Evolutionary conservation across 2,888 invertebrate species (phyloP), one percentile per base, ranked within the genome.

Genomic region (Folsomia manolachei): DNA sequence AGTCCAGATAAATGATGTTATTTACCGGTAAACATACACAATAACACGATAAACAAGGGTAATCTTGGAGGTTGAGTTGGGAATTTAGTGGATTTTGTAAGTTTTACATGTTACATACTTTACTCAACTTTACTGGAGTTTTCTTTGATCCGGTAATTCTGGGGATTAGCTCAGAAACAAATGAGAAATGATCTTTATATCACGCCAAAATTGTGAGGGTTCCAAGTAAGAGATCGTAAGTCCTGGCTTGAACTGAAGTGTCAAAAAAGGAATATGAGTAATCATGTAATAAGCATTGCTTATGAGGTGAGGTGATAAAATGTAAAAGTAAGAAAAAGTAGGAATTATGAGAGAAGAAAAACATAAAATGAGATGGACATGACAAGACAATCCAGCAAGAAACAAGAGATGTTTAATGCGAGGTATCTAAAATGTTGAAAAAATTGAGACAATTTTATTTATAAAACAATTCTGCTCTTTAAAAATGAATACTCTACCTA

Each of bases 141-240:
- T 39, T 14, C 39, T 39, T 39, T 39, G 39, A 39, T 39, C 60
- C 52, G 63, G 27, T 27, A 63, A 63, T 24, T 63, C 63, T 70
- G 19, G 21, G 63, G 70, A 70, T 70, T 70, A 70, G 63, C 64
- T 63, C 63, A 52, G 39, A 39, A 39, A 39, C 39, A 39, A 39
- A 39, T 39, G 39, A 39, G 39, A 39, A 39, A 39, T 39, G 39
- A 39, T 39, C 39, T 39, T 39, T 14, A n/a, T n/a, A 39, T 39
- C 39, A 39, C 39, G 39, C 39, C 39, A 39, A 39, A 39, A 39
- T 39, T 9, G 14, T 39, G 7, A 39, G 4, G 7, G 4, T 39
- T 39, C 7, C 39, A n/a, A n/a, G n/a, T n/a, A n/a, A n/a, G n/a
- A n/a, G n/a, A n/a, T n/a, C n/a, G 39, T 39, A 39, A 39, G 4